These are phyloP conservation scores for Nephrotoma guestfalica DNA, from an alignment of 2,888 invertebrate genomes.

Conservation along the genomic window DNA sequence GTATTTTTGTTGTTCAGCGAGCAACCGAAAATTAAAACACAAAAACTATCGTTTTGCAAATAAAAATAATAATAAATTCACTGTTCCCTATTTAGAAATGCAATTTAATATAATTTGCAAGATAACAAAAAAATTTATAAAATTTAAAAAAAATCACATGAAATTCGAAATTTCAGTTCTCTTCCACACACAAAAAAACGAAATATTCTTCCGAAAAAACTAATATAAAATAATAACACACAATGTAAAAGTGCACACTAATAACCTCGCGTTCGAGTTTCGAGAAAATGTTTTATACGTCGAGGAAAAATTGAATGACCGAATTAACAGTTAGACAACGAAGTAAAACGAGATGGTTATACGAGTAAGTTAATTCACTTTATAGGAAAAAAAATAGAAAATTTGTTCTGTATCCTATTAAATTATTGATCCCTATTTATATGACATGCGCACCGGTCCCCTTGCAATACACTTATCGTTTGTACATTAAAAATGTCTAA, in stretches of 20 bases:
- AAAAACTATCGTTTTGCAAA: not conserved
- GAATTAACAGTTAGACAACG: not conserved
- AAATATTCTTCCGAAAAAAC: not conserved
- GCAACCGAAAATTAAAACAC: not conserved
- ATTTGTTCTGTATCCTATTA: not conserved
- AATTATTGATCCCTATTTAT: not conserved
- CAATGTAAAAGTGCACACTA: not conserved
- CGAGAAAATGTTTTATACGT: not conserved
- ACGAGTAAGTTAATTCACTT: not conserved
- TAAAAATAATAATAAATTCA: not conserved
- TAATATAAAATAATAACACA: not conserved
- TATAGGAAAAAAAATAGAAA: not conserved
- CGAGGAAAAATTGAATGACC: not conserved
- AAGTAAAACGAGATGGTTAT: not conserved
- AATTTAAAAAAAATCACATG: not conserved
- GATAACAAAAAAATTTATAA: not conserved
- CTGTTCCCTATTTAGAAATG: not conserved
- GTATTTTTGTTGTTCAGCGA: not conserved
- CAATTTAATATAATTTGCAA: not conserved
- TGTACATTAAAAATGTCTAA: not conserved
- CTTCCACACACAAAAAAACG: not conserved
- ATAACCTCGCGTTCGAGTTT: not conserved
- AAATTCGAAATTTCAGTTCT: not conserved
- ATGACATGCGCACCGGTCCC: not conserved
- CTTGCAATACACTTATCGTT: not conserved